phyloP scores from a whole-genome alignment of 2,888 invertebrate species.

The Hypomecis punctinalis region DNA sequence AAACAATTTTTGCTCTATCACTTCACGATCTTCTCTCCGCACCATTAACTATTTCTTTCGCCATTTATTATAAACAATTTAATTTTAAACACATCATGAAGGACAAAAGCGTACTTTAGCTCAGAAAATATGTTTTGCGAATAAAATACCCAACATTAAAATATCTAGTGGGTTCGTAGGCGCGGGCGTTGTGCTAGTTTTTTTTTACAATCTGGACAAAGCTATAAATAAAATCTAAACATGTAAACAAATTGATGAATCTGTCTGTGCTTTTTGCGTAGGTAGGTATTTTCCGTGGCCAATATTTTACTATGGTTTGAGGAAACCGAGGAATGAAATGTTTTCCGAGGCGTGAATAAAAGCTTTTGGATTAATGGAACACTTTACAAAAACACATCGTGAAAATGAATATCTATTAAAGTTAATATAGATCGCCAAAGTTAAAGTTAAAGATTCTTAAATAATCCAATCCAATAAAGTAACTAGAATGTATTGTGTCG shows the following conservation, averaged over 20 bases:
- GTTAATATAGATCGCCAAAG: background rate
- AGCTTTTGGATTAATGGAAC: background rate
- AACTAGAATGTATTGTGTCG: background rate
- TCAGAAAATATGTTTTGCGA: slow-evolving; percentile 15
- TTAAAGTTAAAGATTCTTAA: background rate
- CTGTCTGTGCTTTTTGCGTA: slow-evolving; percentile 31
- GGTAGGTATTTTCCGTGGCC: slow-evolving; percentile 22
- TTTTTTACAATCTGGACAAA: slow-evolving; percentile 35
- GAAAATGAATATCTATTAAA: background rate
- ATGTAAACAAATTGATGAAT: slow-evolving; percentile 37
- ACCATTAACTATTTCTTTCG: slow-evolving; percentile 12
- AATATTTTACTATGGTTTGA: slow-evolving; percentile 21
- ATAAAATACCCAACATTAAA: slow-evolving; percentile 8
- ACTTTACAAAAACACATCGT: no score
- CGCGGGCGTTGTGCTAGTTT: slow-evolving; percentile 32
- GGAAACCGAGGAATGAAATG: slow-evolving; percentile 9
- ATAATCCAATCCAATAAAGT: background rate
- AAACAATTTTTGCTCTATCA: background rate
- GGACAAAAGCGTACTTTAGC: slow-evolving; percentile 21
- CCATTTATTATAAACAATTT: slow-evolving; percentile 24
- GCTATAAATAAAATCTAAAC: slow-evolving; percentile 32
- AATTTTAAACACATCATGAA: slow-evolving; percentile 19
- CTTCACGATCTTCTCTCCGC: background rate
- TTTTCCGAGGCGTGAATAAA: background rate
- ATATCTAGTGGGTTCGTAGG: slow-evolving; percentile 14